Evolutionary conservation across 2,797 vertebrate genomes (phyloP), one percentile per base, ranked within the genome.

Genomic region (Natrix natrix): DNA sequence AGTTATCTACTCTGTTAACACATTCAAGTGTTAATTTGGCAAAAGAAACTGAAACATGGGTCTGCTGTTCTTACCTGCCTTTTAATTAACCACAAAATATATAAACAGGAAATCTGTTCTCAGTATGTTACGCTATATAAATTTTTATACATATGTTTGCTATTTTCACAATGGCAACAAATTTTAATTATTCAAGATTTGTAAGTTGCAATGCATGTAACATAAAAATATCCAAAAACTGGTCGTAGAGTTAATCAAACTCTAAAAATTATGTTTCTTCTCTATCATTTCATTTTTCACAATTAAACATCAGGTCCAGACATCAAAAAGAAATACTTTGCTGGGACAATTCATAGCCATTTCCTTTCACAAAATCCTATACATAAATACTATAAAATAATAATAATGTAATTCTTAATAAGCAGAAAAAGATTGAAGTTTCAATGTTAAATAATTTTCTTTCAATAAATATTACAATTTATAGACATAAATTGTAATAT

Each of bases 1-100:
- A 95, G 10, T 69, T 91, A 94, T 88, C 93, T 97, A 93, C 61
- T 94, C 88, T 90, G 92, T 96, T 93, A 96, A 93, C 61, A 94
- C 20, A 90, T 57, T 63, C 0, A 2, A n/a, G 93, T 16, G 4
- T 88, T 93, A 90, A 90, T 0, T 5, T 0, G 37, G 74, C 74
- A 94, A 69, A 28, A 66, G 92, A 94, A 78, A 20, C 52, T 89
- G 37, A 12, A 93, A 86, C 37, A 48, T 24, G 8, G 37, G 8
- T 24, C 37, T 83, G 20, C 20, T 83, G 4, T 48, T 37, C 13
- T 16, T 93, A 83, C 90, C 74, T 89, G 12, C 24, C 43, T 92
- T 26, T 55, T 24, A 92, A 66, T 86, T 54, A 37, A 89, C 74
- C 88, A 92, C 63, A 22, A 74, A 83, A 37, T 93, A 83, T 83